Base-by-base conservation (phyloP, 1,140 invertebrate species). In the Saccostrea glomerata region DNA sequence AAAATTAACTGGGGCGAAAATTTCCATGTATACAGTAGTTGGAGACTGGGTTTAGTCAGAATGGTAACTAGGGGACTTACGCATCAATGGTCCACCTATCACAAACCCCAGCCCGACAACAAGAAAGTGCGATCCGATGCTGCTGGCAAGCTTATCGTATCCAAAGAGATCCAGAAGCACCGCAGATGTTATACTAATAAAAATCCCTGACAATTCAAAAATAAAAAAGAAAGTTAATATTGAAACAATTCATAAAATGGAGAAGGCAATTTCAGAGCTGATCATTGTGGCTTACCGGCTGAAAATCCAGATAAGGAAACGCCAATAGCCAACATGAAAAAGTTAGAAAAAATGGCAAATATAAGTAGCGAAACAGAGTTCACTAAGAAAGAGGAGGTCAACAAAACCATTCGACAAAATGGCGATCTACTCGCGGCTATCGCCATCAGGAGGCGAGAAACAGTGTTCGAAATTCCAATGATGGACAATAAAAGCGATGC, bases 331-430 rank as follows among this genome's bases (percentile, higher is more conserved):
- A 66, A 66, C 5, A 66, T 23, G n/a, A 20, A 66, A 66, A 66
- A n/a, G 60, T 66, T 20, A 66, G 60, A 66, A 66, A 66, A 66
- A 66, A 66, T 20, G 20, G 60, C 20, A 66, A 66, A 66, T n/a
- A 66, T n/a, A 9, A 66, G 60, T 5, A 66, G 23, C 1, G 60
- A 66, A 20, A 66, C 60, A 7, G 60, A 20, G 60, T n/a, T 66
- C 17, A n/a, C 20, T 7, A 23, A 13, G 20, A 66, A 66, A 66
- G 60, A 66, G 9, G 23, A 20, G 23, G 60, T 20, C 60, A 66
- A 23, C 20, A 66, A 66, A 20, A 66, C 20, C 5, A 9, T 13
- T 20, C 60, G 60, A n/a, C 60, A n/a, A n/a, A n/a, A 23, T n/a
- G 20, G 20, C 6, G 60, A 66, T n/a, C 20, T 66, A 23, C 60